Evolutionary conservation across 1,140 invertebrate species (phyloP).

Genomic region (Drosophila melanogaster): Release_6_plus_ISO1_MT NT_037436.4:13573001-13573500

Average conservation of each 20-base stretch:
- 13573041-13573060: constrained; percentile 50
- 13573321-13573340: background rate
- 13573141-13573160: constrained; percentile 18
- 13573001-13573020: constrained; percentile 70
- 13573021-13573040: constrained; percentile 67
- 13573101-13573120: constrained; percentile 67
- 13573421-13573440: constrained; percentile 84
- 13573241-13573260: constrained; percentile 84
- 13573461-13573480: constrained; percentile 40
- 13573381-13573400: constrained; percentile 79
- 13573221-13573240: constrained; percentile 67
- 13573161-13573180: constrained; percentile 35
- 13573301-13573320: constrained; percentile 22
- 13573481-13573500: constrained; percentile 57
- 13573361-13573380: constrained; percentile 67
- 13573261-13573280: constrained; percentile 84
- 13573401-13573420: constrained; percentile 75
- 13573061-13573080: constrained; percentile 25
- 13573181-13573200: background rate
- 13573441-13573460: constrained; percentile 41
- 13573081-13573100: constrained; percentile 34
- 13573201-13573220: constrained; percentile 13
- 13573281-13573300: constrained; percentile 82
- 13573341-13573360: constrained; percentile 11
- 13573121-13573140: constrained; percentile 73